Evolutionary conservation across 2,113 vertebrate species (phyloP).

Genomic region (Heteronetta atricapilla): DNA sequence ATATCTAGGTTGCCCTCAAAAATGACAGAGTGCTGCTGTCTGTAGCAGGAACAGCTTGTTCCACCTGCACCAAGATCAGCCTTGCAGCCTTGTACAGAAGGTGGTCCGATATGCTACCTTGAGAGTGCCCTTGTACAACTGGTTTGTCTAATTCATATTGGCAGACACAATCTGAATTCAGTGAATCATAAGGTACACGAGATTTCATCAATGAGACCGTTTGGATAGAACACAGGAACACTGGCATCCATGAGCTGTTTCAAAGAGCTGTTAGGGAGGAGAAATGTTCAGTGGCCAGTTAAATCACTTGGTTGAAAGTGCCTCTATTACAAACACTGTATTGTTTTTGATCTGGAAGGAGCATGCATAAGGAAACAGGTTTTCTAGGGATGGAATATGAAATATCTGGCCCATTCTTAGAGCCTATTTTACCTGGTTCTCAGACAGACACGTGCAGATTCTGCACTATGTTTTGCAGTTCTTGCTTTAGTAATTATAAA

Average conservation of each 20-base stretch:
- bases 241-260: background rate
- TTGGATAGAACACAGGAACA: background rate
- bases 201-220: background rate
- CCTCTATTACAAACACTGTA: background rate
- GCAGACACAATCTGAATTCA: constrained; percentile 24
- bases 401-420: background rate
- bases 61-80: background rate
- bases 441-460: background rate
- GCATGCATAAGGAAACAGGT: background rate
- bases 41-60: constrained; percentile 18
- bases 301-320: background rate
- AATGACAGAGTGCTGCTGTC: background rate
- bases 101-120: background rate
- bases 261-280: background rate
- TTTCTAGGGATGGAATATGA: background rate
- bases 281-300: background rate
- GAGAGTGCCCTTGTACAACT: background rate
- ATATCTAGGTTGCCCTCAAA: background rate
- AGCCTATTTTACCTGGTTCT: background rate
- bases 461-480: background rate
- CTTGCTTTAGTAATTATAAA: background rate
- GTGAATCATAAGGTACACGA: background rate
- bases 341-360: background rate
- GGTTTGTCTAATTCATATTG: constrained; percentile 1
- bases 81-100: background rate